Base-by-base conservation (phyloP, 2,113 vertebrate genomes). In the Neotragus moschatus region DNA sequence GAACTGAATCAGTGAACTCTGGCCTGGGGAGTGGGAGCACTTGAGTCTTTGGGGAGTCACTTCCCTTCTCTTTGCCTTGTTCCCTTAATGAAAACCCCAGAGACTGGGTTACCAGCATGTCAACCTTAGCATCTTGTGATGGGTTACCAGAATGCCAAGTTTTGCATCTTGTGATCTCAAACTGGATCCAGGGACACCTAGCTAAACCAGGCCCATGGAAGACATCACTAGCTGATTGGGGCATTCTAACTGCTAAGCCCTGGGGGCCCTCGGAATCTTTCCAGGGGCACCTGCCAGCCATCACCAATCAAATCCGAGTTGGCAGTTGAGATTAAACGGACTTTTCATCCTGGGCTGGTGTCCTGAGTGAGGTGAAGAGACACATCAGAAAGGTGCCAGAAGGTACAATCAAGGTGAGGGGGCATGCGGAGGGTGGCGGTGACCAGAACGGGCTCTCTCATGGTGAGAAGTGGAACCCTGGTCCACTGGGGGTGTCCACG, bases 291-390 rank as follows among this genome's bases (percentile, higher is more conserved):
- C 94, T 1, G 92, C 92, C 92, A 97, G 96, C 45, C 97, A 92
- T 61, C 79, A 56, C 93, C 89, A 98, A 73, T 98, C 96, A 87
- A 96, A 84, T 53, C 66, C 1, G 82, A 97, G 91, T 21, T 97
- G 98, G 80, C 98, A 87, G 97, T 98, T 98, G 96, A 87, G 94
- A 97, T 58, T 85, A 97, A 98, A 98, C 97, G 14, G 96, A 98
- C 96, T 58, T 96, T 93, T 93, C 89, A 47, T 77, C 94, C 55
- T 21, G n/a, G 51, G 45, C 88, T 7, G 9, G 88, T 14, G 1
- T 39, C 58, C 86, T 51, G 53, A n/a, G 36, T 79, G 23, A 33
- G 15, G 84, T 30, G 92, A 90, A 56, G 95, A 88, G 85, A 70
- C 49, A 0, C 28, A 30, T 23, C 51, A 21, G 82, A 70, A 45